Base-by-base conservation (phyloP, 1,140 invertebrate species). In the Drosophila pseudoananassae region DNA sequence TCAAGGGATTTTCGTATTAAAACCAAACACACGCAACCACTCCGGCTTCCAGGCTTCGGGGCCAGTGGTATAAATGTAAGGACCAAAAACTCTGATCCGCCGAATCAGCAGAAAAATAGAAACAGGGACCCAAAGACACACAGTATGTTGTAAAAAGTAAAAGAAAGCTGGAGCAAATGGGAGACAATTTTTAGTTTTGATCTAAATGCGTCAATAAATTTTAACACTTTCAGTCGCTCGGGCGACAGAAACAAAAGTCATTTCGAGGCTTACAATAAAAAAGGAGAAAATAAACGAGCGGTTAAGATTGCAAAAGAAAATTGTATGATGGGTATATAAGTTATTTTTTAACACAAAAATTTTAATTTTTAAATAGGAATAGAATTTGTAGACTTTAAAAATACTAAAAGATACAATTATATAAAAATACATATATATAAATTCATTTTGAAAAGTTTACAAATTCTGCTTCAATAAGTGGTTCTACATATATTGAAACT, bases 191-290 rank as follows among this genome's bases (percentile, higher is more conserved):
- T 87, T 83, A 87, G 83, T 88, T 88, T 88, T 88, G 83, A 88
- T 88, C 83, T 88, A 89, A 88, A 88, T 88, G 83, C 76, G 83
- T 88, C 83, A 83, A 88, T 88, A 88, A 88, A 88, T 88, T 88
- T 70, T 88, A 87, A 87, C 83, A 87, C 83, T 87, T 87, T 88
- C 83, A 70, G 78, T 76, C 73, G 72, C 27, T 55, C 17, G 47
- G 66, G 59, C 60, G 60, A 78, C 70, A 80, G 81, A 85, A 87
- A 85, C 82, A 84, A 85, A 85, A 85, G 78, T 78, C 75, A 82
- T 85, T 85, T 82, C 64, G 45, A 23, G 40, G 40, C 52, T 61
- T 43, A 70, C 70, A 88, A 85, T 79, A 83, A 83, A 83, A 76
- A 68, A 61, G 50, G 40, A 52, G 27, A 40, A 43, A 15, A 50